Conservation (phyloP, 2,888 invertebrate species). For the Drosophila kambysellisi region DNA sequence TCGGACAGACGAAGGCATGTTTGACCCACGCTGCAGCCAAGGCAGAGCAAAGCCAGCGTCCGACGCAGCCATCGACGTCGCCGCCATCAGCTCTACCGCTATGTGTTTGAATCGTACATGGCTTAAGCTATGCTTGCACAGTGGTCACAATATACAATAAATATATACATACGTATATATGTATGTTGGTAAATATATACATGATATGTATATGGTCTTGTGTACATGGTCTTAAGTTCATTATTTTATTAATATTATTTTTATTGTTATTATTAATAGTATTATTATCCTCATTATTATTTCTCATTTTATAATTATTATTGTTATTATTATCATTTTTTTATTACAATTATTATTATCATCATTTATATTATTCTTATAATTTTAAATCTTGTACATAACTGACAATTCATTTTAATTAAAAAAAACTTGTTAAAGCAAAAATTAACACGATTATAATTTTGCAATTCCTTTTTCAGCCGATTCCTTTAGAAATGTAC, state of each 20-base stretch:
- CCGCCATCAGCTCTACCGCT: slow-evolving; percentile 56
- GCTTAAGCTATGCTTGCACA: slow-evolving; percentile 71
- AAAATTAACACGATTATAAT: not conserved
- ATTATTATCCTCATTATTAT: not conserved
- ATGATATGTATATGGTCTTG: not conserved
- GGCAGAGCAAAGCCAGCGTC: slow-evolving; percentile 46
- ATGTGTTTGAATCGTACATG: slow-evolving; percentile 56
- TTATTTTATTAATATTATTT: not conserved
- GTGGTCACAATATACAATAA: slow-evolving; percentile 39
- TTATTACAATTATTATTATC: not conserved
- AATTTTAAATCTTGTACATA: too few species aligned
- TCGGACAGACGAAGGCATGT: slow-evolving; percentile 29
- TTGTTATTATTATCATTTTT: not conserved
- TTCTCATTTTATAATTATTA: not conserved
- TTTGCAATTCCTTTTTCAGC: not conserved
- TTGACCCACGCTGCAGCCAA: slow-evolving; percentile 66
- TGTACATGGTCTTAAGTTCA: too few species aligned
- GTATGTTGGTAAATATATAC: not conserved
- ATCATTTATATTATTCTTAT: not conserved
- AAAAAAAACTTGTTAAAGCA: not conserved
- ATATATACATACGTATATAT: not conserved
- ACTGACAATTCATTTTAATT: too few species aligned
- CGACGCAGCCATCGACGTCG: slow-evolving; percentile 45
- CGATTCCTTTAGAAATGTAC: not conserved
- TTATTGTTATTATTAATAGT: not conserved